Evolutionary conservation across 2,113 vertebrate genomes (phyloP), one percentile per base, ranked within the genome.

Genomic region (Nyctibius bracteatus): DNA sequence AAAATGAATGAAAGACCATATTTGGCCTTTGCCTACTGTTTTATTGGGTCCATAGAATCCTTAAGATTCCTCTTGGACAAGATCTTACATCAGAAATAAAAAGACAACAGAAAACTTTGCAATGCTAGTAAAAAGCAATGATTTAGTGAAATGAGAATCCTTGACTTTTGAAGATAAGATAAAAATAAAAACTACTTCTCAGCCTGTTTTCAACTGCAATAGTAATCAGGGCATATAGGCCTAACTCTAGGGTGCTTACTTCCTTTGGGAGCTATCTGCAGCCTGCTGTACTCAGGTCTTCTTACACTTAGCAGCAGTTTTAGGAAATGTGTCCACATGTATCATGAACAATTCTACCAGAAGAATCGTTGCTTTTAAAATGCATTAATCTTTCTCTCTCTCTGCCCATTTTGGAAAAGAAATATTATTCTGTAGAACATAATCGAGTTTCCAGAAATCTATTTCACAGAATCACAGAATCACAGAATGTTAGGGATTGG

Each of bases 141-240:
- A 92, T 90, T 86, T 87, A 81, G 31, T 92, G 57, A 95, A 97
- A 94, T 87, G n/a, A 87, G 23, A 71, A 78, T 97, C 28, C 31
- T 75, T 79, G 67, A 95, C 90, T 89, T 84, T n/a, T 75, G 54
- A 95, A 92, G 75, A 46, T 75, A 61, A 83, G 91, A 72, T 91
- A 95, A 98, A 97, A 81, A 74, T 58, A 66, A 70, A 93, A 96
- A 28, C 49, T 88, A 27, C 21, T 80, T 80, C n/a, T 97, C 65
- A 86, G n/a, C 68, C 92, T 65, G 68, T 71, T 94, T 96, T 86
- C 51, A 88, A 55, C 46, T 41, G 15, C 6, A 14, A 6, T 58
- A 66, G 24, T 94, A 86, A 90, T 86, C 18, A 30, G 75, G 33
- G 25, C 59, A 83, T 74, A 88, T 43, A 81, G 82, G 16, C 59